Conservation (phyloP, 2,888 invertebrate genomes). For the Oscheius onirici region DNA sequence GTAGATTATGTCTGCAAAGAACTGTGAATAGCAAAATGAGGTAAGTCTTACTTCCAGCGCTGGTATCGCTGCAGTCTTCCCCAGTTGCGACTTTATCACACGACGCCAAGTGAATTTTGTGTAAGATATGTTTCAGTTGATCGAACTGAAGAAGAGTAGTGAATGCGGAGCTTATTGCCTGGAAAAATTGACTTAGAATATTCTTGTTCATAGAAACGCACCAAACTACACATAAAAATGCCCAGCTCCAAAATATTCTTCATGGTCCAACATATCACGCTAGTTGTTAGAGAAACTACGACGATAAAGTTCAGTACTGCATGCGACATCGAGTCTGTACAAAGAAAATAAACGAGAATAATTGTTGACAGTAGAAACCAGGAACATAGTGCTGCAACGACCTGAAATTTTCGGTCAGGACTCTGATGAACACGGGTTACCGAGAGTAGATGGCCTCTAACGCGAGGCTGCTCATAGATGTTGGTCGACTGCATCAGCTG, state of each 20-base stretch:
- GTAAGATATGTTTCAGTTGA: not conserved
- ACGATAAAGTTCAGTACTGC: not conserved
- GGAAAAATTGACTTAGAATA: not conserved
- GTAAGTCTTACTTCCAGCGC: not conserved
- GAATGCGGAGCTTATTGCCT: conserved; percentile 3
- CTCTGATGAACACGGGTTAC: not conserved
- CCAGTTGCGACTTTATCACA: not conserved
- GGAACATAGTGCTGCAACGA: conserved; percentile 3
- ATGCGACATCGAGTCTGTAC: not conserved
- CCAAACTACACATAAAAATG: not conserved
- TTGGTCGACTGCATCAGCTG: not conserved
- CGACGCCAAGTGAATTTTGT: not conserved
- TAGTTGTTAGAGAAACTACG: not conserved
- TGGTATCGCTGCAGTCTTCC: not conserved
- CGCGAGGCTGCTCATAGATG: conserved; percentile 18
- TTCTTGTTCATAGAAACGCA: not conserved
- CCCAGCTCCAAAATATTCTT: conserved; percentile 2
- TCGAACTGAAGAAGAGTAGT: not conserved
- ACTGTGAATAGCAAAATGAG: no score
- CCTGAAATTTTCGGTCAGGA: not conserved
- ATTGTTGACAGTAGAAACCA: conserved; percentile 7
- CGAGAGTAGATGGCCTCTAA: conserved; percentile 14
- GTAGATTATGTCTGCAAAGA: not conserved
- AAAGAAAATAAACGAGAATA: conserved; percentile 10
- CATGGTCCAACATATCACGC: conserved; percentile 23